Conservation (phyloP, 2,113 vertebrate species). For the Gymnogyps californianus region DNA sequence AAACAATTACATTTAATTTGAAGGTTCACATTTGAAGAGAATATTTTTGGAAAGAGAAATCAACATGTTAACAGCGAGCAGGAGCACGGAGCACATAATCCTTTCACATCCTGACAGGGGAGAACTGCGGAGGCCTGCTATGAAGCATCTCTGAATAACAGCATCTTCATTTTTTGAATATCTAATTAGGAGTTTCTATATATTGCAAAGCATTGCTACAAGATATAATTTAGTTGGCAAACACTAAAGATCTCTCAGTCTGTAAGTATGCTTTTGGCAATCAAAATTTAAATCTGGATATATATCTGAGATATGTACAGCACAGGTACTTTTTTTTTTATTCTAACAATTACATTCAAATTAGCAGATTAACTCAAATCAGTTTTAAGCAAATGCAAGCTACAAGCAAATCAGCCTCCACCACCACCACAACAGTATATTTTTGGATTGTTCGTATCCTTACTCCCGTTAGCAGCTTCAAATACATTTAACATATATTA, state of each 20-base stretch:
- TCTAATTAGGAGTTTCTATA: slow-evolving; percentile 49
- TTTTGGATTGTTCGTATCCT: slow-evolving; percentile 1
- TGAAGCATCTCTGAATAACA: slow-evolving; percentile 47
- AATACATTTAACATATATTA: not conserved
- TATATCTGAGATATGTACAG: not conserved
- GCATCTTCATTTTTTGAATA: slow-evolving; percentile 45
- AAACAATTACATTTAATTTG: not conserved
- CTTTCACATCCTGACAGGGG: slow-evolving; percentile 40
- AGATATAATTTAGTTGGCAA: slow-evolving; percentile 62
- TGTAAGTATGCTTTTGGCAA: slow-evolving; percentile 42
- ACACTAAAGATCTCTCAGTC: slow-evolving; percentile 38
- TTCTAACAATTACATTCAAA: slow-evolving; percentile 38
- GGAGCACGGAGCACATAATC: slow-evolving; percentile 10
- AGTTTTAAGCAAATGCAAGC: not conserved
- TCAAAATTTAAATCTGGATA: slow-evolving; percentile 46
- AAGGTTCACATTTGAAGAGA: not conserved
- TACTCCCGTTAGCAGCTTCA: not conserved
- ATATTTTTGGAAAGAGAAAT: slow-evolving; percentile 49
- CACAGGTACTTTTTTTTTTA: not conserved
- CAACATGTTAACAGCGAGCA: not conserved
- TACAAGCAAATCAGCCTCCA: not conserved
- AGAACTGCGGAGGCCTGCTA: slow-evolving; percentile 50
- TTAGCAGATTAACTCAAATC: not conserved
- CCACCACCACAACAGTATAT: not conserved
- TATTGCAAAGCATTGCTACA: slow-evolving; percentile 37